Evolutionary conservation across 2,888 invertebrate genomes (phyloP).

Genomic region (Xestia xanthographa): DNA sequence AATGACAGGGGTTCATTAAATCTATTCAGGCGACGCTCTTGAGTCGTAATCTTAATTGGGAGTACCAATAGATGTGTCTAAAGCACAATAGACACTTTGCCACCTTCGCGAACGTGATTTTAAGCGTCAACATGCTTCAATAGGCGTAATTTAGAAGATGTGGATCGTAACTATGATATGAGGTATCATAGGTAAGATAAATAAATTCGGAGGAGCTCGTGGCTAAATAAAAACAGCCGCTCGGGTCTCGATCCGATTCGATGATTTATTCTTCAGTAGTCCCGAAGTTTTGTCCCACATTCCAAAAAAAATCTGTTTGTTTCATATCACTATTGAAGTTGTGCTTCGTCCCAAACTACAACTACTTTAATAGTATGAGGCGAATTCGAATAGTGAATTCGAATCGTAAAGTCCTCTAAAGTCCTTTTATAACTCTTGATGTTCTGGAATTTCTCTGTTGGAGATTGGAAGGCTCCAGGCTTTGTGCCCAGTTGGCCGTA

Average conservation of each 20-base stretch:
- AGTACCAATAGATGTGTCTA: constrained; percentile 37
- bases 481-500: neutral
- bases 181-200: neutral
- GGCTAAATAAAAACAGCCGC: too few species aligned
- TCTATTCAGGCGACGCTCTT: constrained; percentile 48
- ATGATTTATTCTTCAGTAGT: too few species aligned
- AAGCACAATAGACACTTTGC: constrained; percentile 36
- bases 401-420: neutral
- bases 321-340: too few species aligned
- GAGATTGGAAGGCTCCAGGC: neutral
- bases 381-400: neutral
- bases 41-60: constrained; percentile 56
- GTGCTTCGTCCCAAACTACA: too few species aligned
- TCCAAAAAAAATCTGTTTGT: too few species aligned
- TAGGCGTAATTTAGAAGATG: neutral
- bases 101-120: neutral
- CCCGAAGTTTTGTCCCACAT: too few species aligned
- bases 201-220: neutral
- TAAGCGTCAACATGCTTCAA: neutral
- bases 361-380: neutral
- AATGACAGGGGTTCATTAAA: constrained; percentile 59
- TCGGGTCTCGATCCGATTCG: too few species aligned
- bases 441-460: too few species aligned
- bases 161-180: neutral
- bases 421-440: neutral